Evolutionary conservation across 2,888 invertebrate genomes (phyloP), one percentile per base, ranked within the genome.

Genomic region (Netelia melanura): DNA sequence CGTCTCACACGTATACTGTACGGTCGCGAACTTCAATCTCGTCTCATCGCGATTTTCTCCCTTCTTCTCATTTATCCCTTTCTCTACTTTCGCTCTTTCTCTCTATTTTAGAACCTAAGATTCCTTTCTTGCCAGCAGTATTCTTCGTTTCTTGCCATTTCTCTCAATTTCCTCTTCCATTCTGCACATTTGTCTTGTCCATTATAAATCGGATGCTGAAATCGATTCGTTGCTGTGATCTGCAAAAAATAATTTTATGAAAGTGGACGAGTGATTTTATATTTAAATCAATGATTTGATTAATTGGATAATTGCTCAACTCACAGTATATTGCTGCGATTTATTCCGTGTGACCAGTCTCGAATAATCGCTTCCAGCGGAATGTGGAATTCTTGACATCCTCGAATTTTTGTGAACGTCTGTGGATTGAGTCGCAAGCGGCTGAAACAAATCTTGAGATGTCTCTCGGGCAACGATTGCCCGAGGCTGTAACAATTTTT

Each of bases 381-480:
- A 67, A 87, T 86, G 68, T 70, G 70, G 44, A 72, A 14, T 23
- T 76, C 71, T 71, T 80, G 64, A 64, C 30, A 61, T 64, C 23
- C 9, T 8, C 64, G 72, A 70, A 23, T 61, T 71, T 10, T 68
- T 17, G 11, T 44, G 25, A 65, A 25, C 58, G 81, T 21, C 25
- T 30, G 48, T 17, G 9, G n/a, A 21, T 61, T 9, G 30, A 62
- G 62, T 11, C 14, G 3, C 30, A 14, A 30, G 14, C 11, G 62
- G 68, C 58, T 72, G 21, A 56, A 62, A 64, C 75, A 79, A 79
- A 82, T 62, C 80, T 80, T 81, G 86, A 70, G 25, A 91, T 91
- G 92, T 90, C 91, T 85, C 84, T 91, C 70, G 86, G 87, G 43
- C 88, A 90, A 85, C 89, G 91, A 83, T 86, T 92, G 85, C 89